Base-by-base conservation (phyloP, 2,888 invertebrate species). In the Sarcophaga carnaria region DNA sequence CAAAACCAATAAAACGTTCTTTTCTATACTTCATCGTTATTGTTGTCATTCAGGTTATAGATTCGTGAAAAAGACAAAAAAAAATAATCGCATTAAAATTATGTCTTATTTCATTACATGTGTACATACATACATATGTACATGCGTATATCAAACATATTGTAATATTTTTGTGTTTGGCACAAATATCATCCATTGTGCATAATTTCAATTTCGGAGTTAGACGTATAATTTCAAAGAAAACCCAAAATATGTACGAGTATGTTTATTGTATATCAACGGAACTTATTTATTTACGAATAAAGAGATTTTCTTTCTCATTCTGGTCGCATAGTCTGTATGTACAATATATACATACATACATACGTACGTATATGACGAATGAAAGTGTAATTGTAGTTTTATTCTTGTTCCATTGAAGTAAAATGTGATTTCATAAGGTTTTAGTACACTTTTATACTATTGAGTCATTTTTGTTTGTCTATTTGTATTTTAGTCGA, bases 381-480 rank as follows among this genome's bases (percentile, higher is more conserved):
- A 37, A 37, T 2, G 37, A 37, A 37, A 25, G 64, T 11, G 66
- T 45, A 37, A 5, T 49, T 49, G 10, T 47, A 49, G 25, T 59
- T 66, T 66, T 11, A 37, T 37, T 37, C 37, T 2, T 17, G n/a
- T 17, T 17, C 4, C 45, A 20, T 60, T 60, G 3, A 59, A 45
- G 37, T 59, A 62, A 75, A 69, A 70, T 70, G 63, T 20, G 49
- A 69, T 75, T 74, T 67, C 67, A 69, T 69, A 80, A 75, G 74
- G 62, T 69, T 69, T 69, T 63, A 75, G 69, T 49, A 75, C 63
- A 14, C 10, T 49, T 75, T 60, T 81, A 70, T 81, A 75, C 63
- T 63, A 76, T 81, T 75, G 75, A 75, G 75, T 63, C 75, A 81
- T 81, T 81, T 10, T 54, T 69, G 54, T 47, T 6, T 63, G 27